A percentile compares a stretch with the other conserved stretches of the same genome.
Conservation (phyloP, 53 echinoderm and acorn worm genomes). For the Actinopyga echinites region DNA sequence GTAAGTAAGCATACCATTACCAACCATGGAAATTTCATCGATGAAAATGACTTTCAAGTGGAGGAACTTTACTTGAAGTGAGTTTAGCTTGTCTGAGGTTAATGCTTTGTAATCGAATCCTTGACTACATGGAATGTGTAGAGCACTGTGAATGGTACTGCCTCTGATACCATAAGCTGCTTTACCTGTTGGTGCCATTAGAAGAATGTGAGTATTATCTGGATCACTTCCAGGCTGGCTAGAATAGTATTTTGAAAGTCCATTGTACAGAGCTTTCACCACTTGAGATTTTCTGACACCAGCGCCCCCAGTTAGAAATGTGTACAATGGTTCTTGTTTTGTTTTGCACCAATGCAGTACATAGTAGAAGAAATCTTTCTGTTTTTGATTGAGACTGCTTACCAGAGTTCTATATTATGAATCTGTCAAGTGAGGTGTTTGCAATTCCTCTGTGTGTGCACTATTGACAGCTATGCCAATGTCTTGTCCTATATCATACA, state of each 20-base stretch:
- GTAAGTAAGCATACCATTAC: conserved; percentile 38
- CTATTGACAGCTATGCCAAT: conserved; percentile 42
- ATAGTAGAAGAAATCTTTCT: conserved; percentile 54
- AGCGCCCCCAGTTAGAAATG: conserved; percentile 59
- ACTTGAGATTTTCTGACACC: conserved; percentile 62
- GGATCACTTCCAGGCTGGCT: conserved; percentile 35
- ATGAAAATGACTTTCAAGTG: conserved; percentile 48
- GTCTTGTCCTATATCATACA: conserved; percentile 54
- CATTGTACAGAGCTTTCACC: conserved; percentile 49
- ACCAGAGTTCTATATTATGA: conserved; percentile 42
- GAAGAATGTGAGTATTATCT: conserved; percentile 22
- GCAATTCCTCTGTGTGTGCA: conserved; percentile 28
- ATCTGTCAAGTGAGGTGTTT: conserved; percentile 41
- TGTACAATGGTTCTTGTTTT: conserved; percentile 36
- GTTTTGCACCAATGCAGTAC: conserved; percentile 49
- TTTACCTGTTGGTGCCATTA: conserved; percentile 63
- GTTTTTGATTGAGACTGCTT: conserved; percentile 50
- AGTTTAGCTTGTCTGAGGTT: conserved; percentile 18
- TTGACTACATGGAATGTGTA: conserved; percentile 49
- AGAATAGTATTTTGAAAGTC: conserved; percentile 7
- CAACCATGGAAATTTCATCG: conserved; percentile 55
- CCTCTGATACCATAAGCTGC: conserved; percentile 59
- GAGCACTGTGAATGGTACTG: conserved; percentile 44
- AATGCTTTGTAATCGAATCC: conserved; percentile 48
- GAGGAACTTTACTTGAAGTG: background rate